These are phyloP conservation scores for Dinomys branickii DNA, from an alignment of 2,113 vertebrate species.

Conservation along the genomic window DNA sequence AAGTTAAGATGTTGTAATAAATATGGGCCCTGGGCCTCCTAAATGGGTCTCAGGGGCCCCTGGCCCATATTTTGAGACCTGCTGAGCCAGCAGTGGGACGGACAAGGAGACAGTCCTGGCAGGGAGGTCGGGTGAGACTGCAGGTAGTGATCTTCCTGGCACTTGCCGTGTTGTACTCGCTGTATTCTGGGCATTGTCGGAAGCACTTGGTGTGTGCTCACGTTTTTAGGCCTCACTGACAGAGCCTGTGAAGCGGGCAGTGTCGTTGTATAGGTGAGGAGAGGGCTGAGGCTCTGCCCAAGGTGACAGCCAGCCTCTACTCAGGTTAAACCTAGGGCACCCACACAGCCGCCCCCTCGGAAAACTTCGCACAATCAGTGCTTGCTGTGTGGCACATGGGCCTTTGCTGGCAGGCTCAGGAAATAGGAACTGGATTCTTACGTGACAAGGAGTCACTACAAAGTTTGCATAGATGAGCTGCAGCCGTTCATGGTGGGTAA, in stretches of 20 bases:
- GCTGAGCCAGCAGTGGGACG: background rate
- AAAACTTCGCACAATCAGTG: background rate
- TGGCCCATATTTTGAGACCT: background rate
- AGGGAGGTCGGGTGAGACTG: background rate
- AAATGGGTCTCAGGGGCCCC: background rate
- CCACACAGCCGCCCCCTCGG: no score
- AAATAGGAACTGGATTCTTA: background rate
- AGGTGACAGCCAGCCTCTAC: background rate
- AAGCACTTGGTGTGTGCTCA: background rate
- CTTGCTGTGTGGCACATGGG: background rate
- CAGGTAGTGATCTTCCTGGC: fast-evolving
- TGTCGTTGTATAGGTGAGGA: background rate
- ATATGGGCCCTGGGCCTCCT: background rate
- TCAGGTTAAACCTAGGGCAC: background rate
- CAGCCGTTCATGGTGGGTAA: background rate
- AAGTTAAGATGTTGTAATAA: background rate
- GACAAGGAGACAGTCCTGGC: background rate
- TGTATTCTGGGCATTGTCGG: no score
- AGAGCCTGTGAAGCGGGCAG: no score
- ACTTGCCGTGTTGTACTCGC: background rate
- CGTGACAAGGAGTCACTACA: background rate
- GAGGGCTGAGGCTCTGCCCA: background rate
- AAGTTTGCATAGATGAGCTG: background rate
- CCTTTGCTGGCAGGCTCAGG: background rate
- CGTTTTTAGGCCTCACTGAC: no score